These are phyloP conservation scores for Arrhamphus sclerolepis DNA, from an alignment of 2,797 vertebrate genomes.

Conservation along the genomic window DNA sequence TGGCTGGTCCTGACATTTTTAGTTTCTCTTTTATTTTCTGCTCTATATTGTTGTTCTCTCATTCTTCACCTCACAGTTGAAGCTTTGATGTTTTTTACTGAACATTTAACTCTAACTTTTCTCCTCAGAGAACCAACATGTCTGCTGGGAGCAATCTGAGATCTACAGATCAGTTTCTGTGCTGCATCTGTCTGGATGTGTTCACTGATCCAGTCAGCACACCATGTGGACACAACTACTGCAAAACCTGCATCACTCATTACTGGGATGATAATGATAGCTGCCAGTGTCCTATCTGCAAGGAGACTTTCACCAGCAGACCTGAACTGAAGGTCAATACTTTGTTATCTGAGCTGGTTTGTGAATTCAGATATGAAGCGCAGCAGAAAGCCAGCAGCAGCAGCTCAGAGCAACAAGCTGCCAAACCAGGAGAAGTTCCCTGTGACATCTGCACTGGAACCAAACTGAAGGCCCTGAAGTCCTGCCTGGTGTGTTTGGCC, in stretches of 20 bases:
- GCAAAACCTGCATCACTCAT: neutral
- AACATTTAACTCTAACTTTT: too few relatives aligned
- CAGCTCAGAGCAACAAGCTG: too few relatives aligned
- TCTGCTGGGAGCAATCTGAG: neutral
- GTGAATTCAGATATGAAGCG: neutral
- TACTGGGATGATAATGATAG: neutral
- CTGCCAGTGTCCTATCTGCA: neutral
- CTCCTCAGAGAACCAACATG: neutral
- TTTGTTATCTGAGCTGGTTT: neutral
- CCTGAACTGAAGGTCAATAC: neutral
- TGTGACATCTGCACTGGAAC: neutral
- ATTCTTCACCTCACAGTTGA: too few relatives aligned
- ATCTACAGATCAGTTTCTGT: neutral
- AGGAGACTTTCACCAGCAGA: neutral
- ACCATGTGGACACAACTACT: slow-evolving; percentile 5
- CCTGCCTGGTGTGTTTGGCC: slow-evolving; percentile 3
- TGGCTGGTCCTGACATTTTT: too few relatives aligned
- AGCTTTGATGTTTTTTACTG: too few relatives aligned
- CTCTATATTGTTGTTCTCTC: too few relatives aligned
- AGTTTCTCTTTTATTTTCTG: too few relatives aligned
- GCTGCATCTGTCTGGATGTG: neutral
- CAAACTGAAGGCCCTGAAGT: slow-evolving; percentile 6
- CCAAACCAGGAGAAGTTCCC: neutral
- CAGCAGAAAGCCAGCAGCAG: neutral
- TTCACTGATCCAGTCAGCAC: neutral